Evolutionary conservation across 1,140 invertebrate species (phyloP), one percentile per base, ranked within the genome.

Genomic region (Lepidostoma basale): DNA sequence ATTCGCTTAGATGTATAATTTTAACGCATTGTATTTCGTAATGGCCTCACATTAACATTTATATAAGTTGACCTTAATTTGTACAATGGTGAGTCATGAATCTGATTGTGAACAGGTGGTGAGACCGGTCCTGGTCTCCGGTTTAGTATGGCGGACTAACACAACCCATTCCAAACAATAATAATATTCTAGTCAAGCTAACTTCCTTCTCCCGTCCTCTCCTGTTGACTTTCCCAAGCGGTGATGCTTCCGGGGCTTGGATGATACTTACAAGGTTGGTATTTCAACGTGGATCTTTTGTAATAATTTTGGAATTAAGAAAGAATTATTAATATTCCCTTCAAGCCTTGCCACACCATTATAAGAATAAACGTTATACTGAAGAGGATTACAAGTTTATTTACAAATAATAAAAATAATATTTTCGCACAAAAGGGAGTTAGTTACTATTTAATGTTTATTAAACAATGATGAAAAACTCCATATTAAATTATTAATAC

Each of bases 121-220:
- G 67, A 69, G 25, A 40, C 52, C 60, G 36, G 60, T 47, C 30
- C 52, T 58, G 60, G 60, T 62, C 47, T 28, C 20, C 42, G 49
- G 65, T 60, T n/a, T n/a, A 63, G 26, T 45, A 64, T 59, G 62
- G 60, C 40, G 60, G 64, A 69, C 67, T 69, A 69, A 69, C 67
- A 69, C 67, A 56, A 52, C 16, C 25, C 26, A 28, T 40, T 36
- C 56, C 36, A 18, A 28, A 45, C 44, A 59, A 69, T 49, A 69
- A 45, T 64, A 64, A 64, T 69, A 56, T 56, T 56, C 67, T 69
- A 69, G 67, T 69, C 67, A 60, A 10, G 26, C 30, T 60, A 60
- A 60, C 16, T 42, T 44, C 39, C 58, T 20, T 8, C 14, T 42
- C 42, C 58, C 58, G 4, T 1, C n/a, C n/a, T 44, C 12, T 60